Evolutionary conservation across 2,888 invertebrate genomes (phyloP).

Genomic region (Gasteruption jaculator): DNA sequence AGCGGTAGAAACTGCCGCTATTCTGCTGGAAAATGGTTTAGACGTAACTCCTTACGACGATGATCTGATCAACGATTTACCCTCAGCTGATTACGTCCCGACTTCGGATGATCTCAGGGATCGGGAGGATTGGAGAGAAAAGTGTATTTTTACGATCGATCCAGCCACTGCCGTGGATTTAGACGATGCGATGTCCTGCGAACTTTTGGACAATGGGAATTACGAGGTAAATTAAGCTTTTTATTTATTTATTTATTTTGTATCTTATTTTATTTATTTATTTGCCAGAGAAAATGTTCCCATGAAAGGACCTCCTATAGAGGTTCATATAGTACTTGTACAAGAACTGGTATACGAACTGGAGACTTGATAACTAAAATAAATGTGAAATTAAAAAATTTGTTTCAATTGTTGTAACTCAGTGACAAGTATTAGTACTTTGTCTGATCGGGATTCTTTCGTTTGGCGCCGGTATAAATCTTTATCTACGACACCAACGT

Average conservation of each 20-base stretch:
- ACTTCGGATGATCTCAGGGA: conserved; percentile 50
- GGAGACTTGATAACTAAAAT: too few species aligned
- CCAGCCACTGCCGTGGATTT: conserved; percentile 87
- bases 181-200: conserved; percentile 90
- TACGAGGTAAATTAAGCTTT: conserved; percentile 55
- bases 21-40: conserved; percentile 74
- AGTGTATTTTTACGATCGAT: conserved; percentile 92
- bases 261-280: conserved; percentile 1
- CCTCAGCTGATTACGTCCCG: conserved; percentile 49
- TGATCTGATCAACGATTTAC: conserved; percentile 53
- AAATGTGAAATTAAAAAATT: too few species aligned
- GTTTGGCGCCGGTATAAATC: too few species aligned
- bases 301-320: too few species aligned
- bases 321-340: too few species aligned
- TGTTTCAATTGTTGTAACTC: too few species aligned
- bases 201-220: conserved; percentile 66
- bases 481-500: too few species aligned
- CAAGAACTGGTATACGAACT: too few species aligned
- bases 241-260: neutral
- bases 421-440: too few species aligned
- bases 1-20: conserved; percentile 72
- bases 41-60: conserved; percentile 70
- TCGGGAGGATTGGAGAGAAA: conserved; percentile 63
- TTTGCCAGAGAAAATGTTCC: too few species aligned
- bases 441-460: too few species aligned